Evolutionary conservation across 2,797 vertebrate species (phyloP).

Genomic region (Antrozous pallidus): DNA sequence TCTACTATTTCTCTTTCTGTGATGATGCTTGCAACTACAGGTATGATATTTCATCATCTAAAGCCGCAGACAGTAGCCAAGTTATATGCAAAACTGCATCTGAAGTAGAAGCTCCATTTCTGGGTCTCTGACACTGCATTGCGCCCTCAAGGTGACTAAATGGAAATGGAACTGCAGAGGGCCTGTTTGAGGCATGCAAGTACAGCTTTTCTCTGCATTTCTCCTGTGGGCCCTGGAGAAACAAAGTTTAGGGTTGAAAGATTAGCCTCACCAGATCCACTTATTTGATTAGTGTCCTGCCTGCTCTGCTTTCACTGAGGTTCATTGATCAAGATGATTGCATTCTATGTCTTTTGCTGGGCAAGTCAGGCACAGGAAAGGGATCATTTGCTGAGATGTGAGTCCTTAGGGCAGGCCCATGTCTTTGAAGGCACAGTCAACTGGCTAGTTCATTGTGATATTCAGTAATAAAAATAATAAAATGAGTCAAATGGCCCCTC

Average conservation of each 20-base stretch:
- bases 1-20: not conserved
- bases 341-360: constrained; percentile 51
- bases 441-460: constrained; percentile 33
- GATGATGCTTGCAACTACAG: not conserved
- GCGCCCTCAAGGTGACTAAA: constrained; percentile 38
- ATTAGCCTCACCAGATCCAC: constrained; percentile 74
- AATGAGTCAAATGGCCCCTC: constrained; percentile 58
- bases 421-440: constrained; percentile 58
- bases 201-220: constrained; percentile 30
- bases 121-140: not conserved
- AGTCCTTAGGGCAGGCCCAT: constrained; percentile 63
- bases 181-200: not conserved
- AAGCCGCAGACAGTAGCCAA: not conserved
- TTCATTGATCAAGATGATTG: constrained; percentile 79
- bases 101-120: not conserved
- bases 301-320: constrained; percentile 63
- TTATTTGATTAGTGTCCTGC: constrained; percentile 77
- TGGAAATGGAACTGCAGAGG: not conserved
- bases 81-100: not conserved
- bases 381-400: constrained; percentile 70
- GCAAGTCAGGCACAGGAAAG: constrained; percentile 55
- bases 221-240: constrained; percentile 53
- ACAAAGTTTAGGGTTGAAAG: constrained; percentile 67
- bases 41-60: not conserved
- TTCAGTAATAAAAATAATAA: constrained; percentile 75